Base-by-base conservation (phyloP, 2,797 vertebrate species). In the Poliocrania exsul region DNA sequence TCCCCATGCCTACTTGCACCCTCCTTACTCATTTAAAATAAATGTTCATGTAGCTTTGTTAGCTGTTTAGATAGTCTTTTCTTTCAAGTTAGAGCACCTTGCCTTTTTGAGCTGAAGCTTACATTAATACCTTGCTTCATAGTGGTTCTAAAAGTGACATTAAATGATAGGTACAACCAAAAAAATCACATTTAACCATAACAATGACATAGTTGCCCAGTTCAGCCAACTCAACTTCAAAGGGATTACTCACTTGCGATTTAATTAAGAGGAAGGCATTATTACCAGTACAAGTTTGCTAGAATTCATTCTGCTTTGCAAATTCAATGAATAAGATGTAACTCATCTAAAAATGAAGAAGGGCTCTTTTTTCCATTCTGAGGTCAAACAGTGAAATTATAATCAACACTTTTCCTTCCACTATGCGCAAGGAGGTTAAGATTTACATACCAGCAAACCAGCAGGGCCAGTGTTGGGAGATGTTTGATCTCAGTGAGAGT, bases 371-470 rank as follows among this genome's bases (percentile, higher is more conserved):
- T 75, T 62, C 94, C 65, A 33, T 81, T 95, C 84, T 81, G 79
- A 96, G 77, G 81, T 87, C 89, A 93, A 90, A 95, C 19, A 56
- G 91, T 86, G 60, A 96, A 96, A 97, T 90, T 71, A 82, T 71
- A 75, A 90, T 83, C 58, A 90, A 88, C 72, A 90, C 82, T 97
- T 95, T 97, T 97, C 93, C 96, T 97, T 97, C 96, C 97, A 95
- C 94, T 97, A 95, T 73, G 93, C 95, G 97, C 96, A 97, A 97
- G 97, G 96, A 98, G 95, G 90, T 95, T 95, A 98, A 97, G 89
- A 96, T 96, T 97, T 98, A 98, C 97, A 95, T 97, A 98, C 97
- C 97, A 97, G 97, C 91, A 98, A 97, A 98, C 92, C 97, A 97
- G 97, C 97, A 98, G 97, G 88, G 96, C 88, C 97, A 97, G 93